phyloP scores from a whole-genome alignment of 2,113 vertebrate genomes.

The Gallinago undulata region DNA sequence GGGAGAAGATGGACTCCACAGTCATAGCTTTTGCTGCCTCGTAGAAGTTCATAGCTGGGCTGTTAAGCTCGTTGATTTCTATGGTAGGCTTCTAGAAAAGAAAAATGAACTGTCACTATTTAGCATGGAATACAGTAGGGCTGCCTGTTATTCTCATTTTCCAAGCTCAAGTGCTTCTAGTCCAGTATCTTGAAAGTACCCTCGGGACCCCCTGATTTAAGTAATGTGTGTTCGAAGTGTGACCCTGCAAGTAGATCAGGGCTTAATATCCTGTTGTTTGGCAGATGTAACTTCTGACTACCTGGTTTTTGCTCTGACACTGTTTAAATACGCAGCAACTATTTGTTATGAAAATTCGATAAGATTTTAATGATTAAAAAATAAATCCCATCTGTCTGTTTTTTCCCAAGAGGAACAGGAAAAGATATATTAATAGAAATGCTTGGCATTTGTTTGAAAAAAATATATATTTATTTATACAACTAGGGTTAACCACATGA shows the following conservation, averaged over 20 bases:
- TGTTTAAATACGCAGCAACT: not conserved
- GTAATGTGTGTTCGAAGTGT: not conserved
- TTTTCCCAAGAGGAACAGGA: not conserved
- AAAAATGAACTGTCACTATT: not conserved
- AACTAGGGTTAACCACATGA: not conserved
- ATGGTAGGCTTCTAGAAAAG: not conserved
- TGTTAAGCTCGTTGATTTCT: not conserved
- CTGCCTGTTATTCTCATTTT: not conserved
- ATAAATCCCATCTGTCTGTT: slow-evolving; percentile 40
- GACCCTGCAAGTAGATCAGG: not conserved
- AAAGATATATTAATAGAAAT: slow-evolving; percentile 32
- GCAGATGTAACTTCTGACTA: not conserved
- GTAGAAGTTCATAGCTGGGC: accelerated
- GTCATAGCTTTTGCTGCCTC: not conserved
- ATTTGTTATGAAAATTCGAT: slow-evolving; percentile 16
- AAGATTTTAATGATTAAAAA: not conserved
- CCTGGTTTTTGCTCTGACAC: not conserved
- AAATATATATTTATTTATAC: not conserved
- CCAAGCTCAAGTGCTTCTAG: not conserved
- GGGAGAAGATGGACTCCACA: not conserved
- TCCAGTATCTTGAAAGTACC: not conserved
- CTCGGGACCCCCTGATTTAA: not conserved
- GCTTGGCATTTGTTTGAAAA: not conserved
- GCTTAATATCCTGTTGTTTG: not conserved
- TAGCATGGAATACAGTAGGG: not conserved